These are phyloP conservation scores for Halocynthia aurantium DNA, from an alignment of 23 tunicate species.

Conservation along the genomic window DNA sequence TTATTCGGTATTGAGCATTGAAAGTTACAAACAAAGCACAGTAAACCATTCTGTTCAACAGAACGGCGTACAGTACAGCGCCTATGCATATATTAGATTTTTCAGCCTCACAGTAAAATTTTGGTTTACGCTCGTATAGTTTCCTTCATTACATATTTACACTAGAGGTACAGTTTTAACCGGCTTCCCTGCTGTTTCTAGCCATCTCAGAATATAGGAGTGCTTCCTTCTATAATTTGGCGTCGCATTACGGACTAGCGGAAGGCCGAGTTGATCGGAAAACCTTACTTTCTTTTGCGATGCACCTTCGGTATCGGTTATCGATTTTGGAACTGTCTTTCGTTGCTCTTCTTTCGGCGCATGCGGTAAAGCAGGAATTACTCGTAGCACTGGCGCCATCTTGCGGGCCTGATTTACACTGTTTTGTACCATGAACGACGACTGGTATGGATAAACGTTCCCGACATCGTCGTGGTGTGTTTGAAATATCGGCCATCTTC, in stretches of 20 bases:
- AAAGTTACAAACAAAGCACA: no score
- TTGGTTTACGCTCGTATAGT: no score
- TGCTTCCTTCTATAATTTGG: conserved; percentile 75
- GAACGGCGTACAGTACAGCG: no score
- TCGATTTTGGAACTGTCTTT: conserved; percentile 20
- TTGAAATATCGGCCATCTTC: not conserved
- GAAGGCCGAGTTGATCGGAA: conserved; percentile 70
- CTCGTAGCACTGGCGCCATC: conserved; percentile 90
- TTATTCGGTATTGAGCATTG: no score
- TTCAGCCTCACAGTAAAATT: no score
- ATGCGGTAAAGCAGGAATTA: conserved; percentile 28
- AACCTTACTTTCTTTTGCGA: conserved; percentile 70
- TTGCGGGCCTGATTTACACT: conserved; percentile 47
- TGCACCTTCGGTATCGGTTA: conserved; percentile 29
- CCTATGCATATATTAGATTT: no score
- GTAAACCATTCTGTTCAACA: no score
- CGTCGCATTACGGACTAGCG: conserved; percentile 64
- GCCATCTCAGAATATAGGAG: conserved; percentile 78
- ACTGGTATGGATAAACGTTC: conserved; percentile 16
- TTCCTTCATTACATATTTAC: no score
- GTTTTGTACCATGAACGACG: conserved; percentile 28
- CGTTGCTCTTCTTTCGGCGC: not conserved
- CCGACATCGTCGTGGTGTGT: not conserved
- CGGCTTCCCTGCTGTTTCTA: conserved; percentile 75
- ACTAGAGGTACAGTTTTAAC: conserved; percentile 6